phyloP scores from a whole-genome alignment of 2,888 invertebrate genomes.

The Apocheima hispidaria region DNA sequence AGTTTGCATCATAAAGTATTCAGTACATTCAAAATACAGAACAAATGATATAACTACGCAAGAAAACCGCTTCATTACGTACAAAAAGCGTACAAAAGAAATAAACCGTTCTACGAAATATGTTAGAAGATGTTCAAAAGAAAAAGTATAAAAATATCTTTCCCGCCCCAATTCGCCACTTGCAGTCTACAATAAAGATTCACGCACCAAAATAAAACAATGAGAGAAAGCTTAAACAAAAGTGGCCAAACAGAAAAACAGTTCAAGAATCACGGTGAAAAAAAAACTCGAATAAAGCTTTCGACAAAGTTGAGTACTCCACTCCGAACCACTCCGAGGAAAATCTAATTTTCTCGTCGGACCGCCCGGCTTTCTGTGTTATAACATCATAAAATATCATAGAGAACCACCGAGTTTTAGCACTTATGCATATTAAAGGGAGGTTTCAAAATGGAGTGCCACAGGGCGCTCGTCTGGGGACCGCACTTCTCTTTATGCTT shows the following conservation, averaged over 20 bases:
- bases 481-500: constrained; percentile 75
- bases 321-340: constrained; percentile 74
- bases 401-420: constrained; percentile 69
- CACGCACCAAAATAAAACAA: constrained; percentile 74
- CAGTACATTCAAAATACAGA: too few relatives aligned
- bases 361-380: constrained; percentile 65
- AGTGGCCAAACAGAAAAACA: constrained; percentile 76
- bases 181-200: constrained; percentile 63
- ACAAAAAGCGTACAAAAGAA: constrained; percentile 24
- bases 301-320: constrained; percentile 78
- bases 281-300: constrained; percentile 73
- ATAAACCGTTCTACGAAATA: constrained; percentile 40
- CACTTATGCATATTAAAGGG: constrained; percentile 73
- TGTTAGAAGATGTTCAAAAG: constrained; percentile 48
- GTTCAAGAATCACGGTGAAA: constrained; percentile 74
- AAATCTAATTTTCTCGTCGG: constrained; percentile 84
- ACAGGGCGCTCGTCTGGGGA: constrained; percentile 60
- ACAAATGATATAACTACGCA: not conserved
- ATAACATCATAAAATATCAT: constrained; percentile 77
- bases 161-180: constrained; percentile 55
- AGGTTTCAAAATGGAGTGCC: constrained; percentile 71
- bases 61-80: constrained; percentile 9
- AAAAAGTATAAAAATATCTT: constrained; percentile 51
- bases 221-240: constrained; percentile 68
- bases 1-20: too few relatives aligned